Base-by-base conservation (phyloP, 2,113 vertebrate species). In the Haliaeetus leucogaster region DNA sequence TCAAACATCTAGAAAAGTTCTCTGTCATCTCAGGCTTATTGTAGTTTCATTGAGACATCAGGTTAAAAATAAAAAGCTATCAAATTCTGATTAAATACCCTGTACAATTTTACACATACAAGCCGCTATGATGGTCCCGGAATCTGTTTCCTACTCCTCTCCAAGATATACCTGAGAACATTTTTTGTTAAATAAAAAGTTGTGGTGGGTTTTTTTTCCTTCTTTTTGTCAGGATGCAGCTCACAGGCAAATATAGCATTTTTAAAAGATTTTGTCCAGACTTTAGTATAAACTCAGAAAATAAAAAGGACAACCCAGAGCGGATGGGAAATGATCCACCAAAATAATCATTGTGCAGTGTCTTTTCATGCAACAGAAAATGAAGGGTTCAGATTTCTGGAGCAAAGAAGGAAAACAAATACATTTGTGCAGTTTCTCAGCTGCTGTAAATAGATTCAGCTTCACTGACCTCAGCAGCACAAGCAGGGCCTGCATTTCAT, bases 301-400 rank as follows among this genome's bases (percentile, higher is more conserved):
- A 36, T 70, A 79, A 95, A 96, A 96, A 93, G 36, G 25, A 38
- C 38, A 89, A 68, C 43, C 3, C 36, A 66, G 68, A 55, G 34
- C 1, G 1, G 55, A 94, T 93, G 95, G 95, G 78, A 95, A 97
- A 79, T 82, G 67, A 96, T 93, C 86, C 71, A 83, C 90, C 85
- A 97, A 86, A 95, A 90, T 58, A 87, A 85, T 86, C 86, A 87
- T 86, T 93, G 59, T 91, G 73, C 21, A 94, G 91, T 90, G 81
- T 79, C 65, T 96, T 97, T 92, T 97, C 74, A 71, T 96, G 86
- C 71, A 91, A 42, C 40, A 77, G 86, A 93, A 91, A 93, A 96
- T 95, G 62, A 90, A 70, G 70, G 90, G 82, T 94, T 82, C 72
- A 4, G 27, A 71, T 95, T 97, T 93, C 88, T 73, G 10, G 32